Base-by-base conservation (phyloP, 2,888 invertebrate species). In the Drosophila multiciliata region DNA sequence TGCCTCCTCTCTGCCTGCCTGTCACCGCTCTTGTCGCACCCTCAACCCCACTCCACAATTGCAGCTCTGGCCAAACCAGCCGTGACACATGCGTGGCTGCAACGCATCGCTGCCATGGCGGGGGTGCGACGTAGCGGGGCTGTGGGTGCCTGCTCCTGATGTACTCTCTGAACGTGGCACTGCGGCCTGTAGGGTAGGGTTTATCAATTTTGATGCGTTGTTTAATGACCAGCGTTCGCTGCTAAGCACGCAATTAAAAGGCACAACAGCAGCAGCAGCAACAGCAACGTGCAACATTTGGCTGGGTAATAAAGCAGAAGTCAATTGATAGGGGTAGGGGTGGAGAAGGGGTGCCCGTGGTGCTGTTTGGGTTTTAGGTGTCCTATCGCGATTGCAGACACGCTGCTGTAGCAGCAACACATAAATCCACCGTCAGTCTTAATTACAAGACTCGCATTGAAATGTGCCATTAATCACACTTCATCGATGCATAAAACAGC, bases 381-480 rank as follows among this genome's bases (percentile, higher is more conserved):
- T 49, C 36, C 38, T 55, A 26, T 55, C n/a, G 15, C 12, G 35
- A 6, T n/a, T 23, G 50, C 49, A 20, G 55, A 40, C 23, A 17
- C 52, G 33, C 80, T 70, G 76, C 79, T 83, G 86, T 49, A 63
- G 61, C 61, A 33, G 68, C 65, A 29, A 12, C 45, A 54, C 76
- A 87, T 85, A 84, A 85, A 85, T 84, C 82, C 73, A 63, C 67
- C 15, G 71, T 57, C 66, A 38, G 64, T 59, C 74, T 87, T 85
- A 87, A 85, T 85, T 87, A 87, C 87, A 60, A 70, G 73, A 59
- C 85, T 82, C 85, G 73, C 85, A 80, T 78, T 71, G 85, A 76
- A 87, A 78, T 71, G 87, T 71, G 72, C 78, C 87, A 85, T 85
- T 87, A 87, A 87, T 85, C 87, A 77, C 82, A 85, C 87, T 84